Base-by-base conservation (phyloP, 2,113 vertebrate species). In the Smithornis capensis region DNA sequence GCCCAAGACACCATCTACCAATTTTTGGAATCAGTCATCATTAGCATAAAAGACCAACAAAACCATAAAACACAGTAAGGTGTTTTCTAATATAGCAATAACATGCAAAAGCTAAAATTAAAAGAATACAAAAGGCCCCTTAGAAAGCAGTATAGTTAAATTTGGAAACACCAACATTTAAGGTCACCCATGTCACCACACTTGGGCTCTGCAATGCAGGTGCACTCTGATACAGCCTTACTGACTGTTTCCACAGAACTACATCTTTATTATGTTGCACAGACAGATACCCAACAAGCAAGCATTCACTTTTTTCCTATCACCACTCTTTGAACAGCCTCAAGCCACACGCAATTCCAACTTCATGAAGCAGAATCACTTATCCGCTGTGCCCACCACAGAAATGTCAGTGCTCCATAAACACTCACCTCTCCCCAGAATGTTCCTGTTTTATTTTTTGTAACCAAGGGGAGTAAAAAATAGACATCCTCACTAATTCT, bases 81-180 rank as follows among this genome's bases (percentile, higher is more conserved):
- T 28, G 14, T 14, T 69, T 62, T 74, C 62, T 47, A 45, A 19
- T 17, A 57, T 1, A 45, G n/a, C 3, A 28, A 13, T 19, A 94
- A 79, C 9, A 56, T 7, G 29, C 60, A 87, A 89, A 62, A 56
- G 15, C 64, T 87, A 50, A 65, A 86, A 74, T 40, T 5, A 56
- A 60, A 89, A 55, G 25, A 77, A 70, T 23, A 77, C 11, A 60
- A 59, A 76, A 92, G 37, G 22, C 37, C 44, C 49, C 49, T 14
- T 13, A 92, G 65, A 71, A 83, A 91, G 55, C 69, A 76, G 35
- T 53, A 21, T 14, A 53, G 42, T n/a, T n/a, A 89, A 71, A 82
- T 82, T 31, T 49, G 57, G 70, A 87, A 89, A 38, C 3, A 6
- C 9, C 44, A 79, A 19, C 68, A 87, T 45, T 82, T 84, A 73